A percentile compares a stretch with the other conserved stretches of the same genome.
phyloP scores from a whole-genome alignment of 2,888 invertebrate species.

The Athrips mouffetella region DNA sequence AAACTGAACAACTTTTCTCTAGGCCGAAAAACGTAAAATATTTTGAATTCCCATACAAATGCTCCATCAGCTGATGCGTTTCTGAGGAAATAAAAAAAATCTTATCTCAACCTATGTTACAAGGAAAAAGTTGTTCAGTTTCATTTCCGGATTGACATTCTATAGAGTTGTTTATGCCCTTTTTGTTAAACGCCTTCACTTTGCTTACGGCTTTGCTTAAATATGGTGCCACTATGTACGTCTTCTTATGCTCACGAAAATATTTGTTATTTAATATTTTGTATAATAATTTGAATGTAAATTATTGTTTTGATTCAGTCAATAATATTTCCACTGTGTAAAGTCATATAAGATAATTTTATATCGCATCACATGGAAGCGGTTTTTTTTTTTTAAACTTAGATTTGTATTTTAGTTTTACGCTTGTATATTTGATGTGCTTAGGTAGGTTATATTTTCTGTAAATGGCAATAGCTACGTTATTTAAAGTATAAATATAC shows the following conservation, averaged over 20 bases:
- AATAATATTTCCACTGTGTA: constrained; percentile 1
- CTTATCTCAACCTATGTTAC: too few species aligned
- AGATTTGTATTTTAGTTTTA: constrained; percentile 6
- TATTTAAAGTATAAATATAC: not conserved
- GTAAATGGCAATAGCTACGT: not conserved
- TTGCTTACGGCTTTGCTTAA: not conserved
- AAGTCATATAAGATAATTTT: not conserved
- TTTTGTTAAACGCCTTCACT: too few species aligned
- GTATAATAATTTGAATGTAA: constrained; percentile 11
- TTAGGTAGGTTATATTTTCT: not conserved
- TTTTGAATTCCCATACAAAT: too few species aligned
- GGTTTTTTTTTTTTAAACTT: not conserved
- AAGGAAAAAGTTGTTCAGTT: too few species aligned
- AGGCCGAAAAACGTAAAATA: constrained; percentile 3
- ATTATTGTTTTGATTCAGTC: constrained; percentile 7
- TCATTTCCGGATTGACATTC: too few species aligned
- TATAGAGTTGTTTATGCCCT: too few species aligned
- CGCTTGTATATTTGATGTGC: constrained; percentile 3
- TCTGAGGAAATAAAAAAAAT: too few species aligned
- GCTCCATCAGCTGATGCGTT: too few species aligned
- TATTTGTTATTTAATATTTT: not conserved
- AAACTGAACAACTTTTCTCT: not conserved
- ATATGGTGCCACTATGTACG: not conserved
- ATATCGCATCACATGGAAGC: constrained; percentile 2
- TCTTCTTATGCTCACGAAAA: constrained; percentile 4